A percentile compares a stretch with the other conserved stretches of the same genome.
These are phyloP conservation scores for Rafetus swinhoei DNA, from an alignment of 2,113 vertebrate species.

Conservation along the genomic window DNA sequence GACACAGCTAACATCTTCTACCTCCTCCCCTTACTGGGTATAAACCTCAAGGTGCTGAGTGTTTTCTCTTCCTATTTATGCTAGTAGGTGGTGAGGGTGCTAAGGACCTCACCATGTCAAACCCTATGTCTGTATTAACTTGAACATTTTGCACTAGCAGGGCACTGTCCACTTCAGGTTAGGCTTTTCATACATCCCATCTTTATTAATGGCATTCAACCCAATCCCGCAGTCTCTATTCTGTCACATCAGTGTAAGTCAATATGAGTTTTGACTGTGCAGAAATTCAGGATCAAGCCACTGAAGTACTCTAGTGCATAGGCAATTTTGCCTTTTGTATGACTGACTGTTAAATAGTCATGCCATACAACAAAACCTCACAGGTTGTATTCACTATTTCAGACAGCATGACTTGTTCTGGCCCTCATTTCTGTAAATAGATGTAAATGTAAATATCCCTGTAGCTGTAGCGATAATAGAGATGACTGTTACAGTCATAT, in stretches of 20 bases:
- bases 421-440: not conserved
- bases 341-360: not conserved
- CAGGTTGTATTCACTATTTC: not conserved
- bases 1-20: not conserved
- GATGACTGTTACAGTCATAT: not conserved
- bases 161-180: not conserved
- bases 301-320: accelerated
- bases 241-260: not conserved
- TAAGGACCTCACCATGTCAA: not conserved
- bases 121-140: not conserved
- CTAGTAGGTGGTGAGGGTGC: not conserved
- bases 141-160: not conserved
- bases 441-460: not conserved
- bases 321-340: accelerated
- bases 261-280: not conserved
- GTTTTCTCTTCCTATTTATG: not conserved
- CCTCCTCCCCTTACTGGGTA: not conserved
- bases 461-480: not conserved
- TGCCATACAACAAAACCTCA: not conserved
- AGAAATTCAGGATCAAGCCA: not conserved
- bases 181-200: not conserved
- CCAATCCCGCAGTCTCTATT: not conserved
- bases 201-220: not conserved
- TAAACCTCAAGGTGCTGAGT: not conserved
- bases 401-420: not conserved